Evolutionary conservation across 2,888 invertebrate genomes (phyloP).

Genomic region (Trachelus iudaicus): DNA sequence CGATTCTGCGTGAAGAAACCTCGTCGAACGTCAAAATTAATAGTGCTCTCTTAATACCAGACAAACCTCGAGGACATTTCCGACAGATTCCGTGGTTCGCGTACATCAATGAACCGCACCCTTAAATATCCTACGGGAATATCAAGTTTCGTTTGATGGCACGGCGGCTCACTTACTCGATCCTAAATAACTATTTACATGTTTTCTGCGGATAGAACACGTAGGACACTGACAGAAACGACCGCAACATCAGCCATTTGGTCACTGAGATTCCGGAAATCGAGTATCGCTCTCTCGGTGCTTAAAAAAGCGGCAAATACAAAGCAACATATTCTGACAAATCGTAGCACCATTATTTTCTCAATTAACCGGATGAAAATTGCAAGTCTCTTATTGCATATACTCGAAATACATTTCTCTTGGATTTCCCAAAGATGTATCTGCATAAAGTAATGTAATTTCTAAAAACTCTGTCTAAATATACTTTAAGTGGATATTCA

Average conservation of each 20-base stretch:
- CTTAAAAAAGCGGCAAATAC: background rate
- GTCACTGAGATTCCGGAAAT: conserved; percentile 8
- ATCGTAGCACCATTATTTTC: background rate
- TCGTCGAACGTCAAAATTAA: background rate
- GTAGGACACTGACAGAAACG: background rate
- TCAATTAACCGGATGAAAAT: background rate
- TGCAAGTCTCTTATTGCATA: background rate
- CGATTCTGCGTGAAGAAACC: background rate
- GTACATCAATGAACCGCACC: background rate
- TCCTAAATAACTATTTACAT: background rate
- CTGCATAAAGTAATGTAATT: background rate
- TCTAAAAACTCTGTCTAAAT: background rate
- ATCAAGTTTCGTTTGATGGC: background rate
- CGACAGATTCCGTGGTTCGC: background rate
- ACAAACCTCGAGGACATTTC: background rate
- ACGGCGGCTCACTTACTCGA: background rate
- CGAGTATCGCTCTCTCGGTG: background rate
- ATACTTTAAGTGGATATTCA: background rate
- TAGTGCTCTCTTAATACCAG: background rate
- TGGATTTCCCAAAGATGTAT: background rate
- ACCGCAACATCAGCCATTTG: conserved; percentile 1
- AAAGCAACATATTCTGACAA: background rate
- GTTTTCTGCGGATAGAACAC: background rate
- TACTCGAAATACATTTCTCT: background rate
- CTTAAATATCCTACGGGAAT: background rate